Evolutionary conservation across 2,113 vertebrate genomes (phyloP).

Genomic region (Limnothrissa miodon): DNA sequence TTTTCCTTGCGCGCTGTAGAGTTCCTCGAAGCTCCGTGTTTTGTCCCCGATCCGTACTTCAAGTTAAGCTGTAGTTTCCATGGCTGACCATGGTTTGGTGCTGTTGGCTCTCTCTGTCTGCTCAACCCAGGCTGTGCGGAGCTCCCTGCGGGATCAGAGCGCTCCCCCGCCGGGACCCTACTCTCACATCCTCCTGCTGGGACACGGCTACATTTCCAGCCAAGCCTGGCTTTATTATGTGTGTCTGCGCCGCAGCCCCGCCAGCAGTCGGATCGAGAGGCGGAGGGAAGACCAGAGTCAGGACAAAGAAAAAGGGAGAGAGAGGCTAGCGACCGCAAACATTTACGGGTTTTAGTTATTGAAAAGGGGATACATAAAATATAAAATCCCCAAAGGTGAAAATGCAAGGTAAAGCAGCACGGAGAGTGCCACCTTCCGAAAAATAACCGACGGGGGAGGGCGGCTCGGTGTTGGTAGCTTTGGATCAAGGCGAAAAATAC

Average conservation of each 20-base stretch:
- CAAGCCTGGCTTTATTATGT: slow-evolving; percentile 99
- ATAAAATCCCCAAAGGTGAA: slow-evolving; percentile 73
- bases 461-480: slow-evolving; percentile 55
- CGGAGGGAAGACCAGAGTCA: slow-evolving; percentile 93
- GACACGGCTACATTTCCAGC: slow-evolving; percentile 99
- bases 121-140: slow-evolving; percentile 95
- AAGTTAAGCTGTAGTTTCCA: slow-evolving; percentile 78
- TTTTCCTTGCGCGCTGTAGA: slow-evolving; percentile 48
- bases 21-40: slow-evolving; percentile 62
- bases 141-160: slow-evolving; percentile 99
- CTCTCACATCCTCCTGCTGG: slow-evolving; percentile 99
- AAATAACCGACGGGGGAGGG: slow-evolving; percentile 80
- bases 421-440: slow-evolving; percentile 73
- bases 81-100: slow-evolving; percentile 88
- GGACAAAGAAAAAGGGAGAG: slow-evolving; percentile 96
- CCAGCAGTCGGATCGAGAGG: slow-evolving; percentile 96
- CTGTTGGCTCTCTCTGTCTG: slow-evolving; percentile 85
- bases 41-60: slow-evolving; percentile 58
- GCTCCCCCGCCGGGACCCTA: slow-evolving; percentile 99
- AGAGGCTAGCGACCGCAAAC: slow-evolving; percentile 82
- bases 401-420: slow-evolving; percentile 59
- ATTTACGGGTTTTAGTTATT: slow-evolving; percentile 60
- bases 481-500: slow-evolving; percentile 45
- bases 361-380: slow-evolving; percentile 53
- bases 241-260: slow-evolving; percentile 99